phyloP scores from a whole-genome alignment of 2,113 vertebrate species.

The Phylloscopus trochilus region DNA sequence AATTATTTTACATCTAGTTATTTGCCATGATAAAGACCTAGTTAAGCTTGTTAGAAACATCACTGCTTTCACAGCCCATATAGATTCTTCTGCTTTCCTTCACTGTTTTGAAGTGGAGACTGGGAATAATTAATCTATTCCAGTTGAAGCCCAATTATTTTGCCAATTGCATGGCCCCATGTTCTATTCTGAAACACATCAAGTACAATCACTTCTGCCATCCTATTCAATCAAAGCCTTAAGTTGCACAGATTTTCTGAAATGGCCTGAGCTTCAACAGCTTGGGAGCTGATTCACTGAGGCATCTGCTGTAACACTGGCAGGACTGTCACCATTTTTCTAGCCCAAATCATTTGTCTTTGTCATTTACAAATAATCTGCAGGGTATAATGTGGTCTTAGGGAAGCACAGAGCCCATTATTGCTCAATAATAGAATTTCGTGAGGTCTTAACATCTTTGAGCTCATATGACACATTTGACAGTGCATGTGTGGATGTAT shows the following conservation, averaged over 20 bases:
- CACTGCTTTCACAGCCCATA: not conserved
- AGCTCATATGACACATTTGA: not conserved
- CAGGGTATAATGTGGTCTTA: constrained; percentile 30
- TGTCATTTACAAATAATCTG: constrained; percentile 55
- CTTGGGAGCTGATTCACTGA: constrained; percentile 54
- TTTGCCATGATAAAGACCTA: not conserved
- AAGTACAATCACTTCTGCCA: constrained; percentile 48
- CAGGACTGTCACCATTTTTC: constrained; percentile 35
- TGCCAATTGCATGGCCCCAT: constrained; percentile 1
- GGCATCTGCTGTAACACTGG: constrained; percentile 57
- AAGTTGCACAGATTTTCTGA: constrained; percentile 33
- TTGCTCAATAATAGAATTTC: constrained; percentile 40
- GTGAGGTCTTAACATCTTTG: constrained; percentile 13
- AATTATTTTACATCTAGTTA: not conserved
- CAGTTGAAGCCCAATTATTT: constrained; percentile 23
- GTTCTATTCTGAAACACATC: constrained; percentile 35
- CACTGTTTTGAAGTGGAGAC: not conserved
- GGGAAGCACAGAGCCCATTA: constrained; percentile 33
- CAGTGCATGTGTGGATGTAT: not conserved
- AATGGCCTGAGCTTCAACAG: constrained; percentile 49
- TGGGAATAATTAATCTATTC: constrained; percentile 41
- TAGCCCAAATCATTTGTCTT: constrained; percentile 42
- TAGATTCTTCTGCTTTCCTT: not conserved
- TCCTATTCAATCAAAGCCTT: constrained; percentile 38
- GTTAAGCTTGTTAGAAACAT: not conserved